Evolutionary conservation across 2,113 vertebrate genomes (phyloP).

Genomic region (Scartelaos histophorus): DNA sequence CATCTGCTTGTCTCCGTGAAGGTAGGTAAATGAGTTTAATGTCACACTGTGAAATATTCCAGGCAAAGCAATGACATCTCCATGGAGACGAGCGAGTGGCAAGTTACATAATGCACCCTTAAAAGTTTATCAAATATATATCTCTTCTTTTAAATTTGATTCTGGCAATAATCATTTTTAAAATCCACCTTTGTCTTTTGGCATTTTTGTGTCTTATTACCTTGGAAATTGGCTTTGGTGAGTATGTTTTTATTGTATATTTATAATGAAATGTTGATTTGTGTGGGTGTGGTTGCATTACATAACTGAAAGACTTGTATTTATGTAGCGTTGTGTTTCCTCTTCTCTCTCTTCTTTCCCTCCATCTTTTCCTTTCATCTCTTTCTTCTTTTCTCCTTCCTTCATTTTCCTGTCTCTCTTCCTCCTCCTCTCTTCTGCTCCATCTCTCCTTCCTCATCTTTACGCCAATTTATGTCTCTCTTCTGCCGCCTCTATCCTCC

Average conservation of each 20-base stretch:
- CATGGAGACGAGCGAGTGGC: no score
- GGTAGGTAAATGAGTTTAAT: no score
- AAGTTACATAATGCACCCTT: neutral
- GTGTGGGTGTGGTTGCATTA: neutral
- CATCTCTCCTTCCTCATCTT: constrained; percentile 4
- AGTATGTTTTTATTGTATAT: neutral
- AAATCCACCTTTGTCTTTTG: neutral
- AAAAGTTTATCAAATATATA: neutral
- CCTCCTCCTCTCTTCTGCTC: neutral
- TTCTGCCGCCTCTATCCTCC: constrained; percentile 19
- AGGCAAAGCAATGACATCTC: no score
- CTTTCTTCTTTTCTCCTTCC: neutral
- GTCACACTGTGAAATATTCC: no score
- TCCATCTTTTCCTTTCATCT: neutral
- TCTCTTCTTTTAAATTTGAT: neutral
- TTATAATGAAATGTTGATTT: neutral
- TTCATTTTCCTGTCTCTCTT: neutral
- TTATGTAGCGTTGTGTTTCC: neutral
- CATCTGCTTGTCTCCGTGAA: no score
- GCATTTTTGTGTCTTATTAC: neutral
- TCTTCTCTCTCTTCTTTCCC: neutral
- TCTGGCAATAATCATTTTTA: neutral
- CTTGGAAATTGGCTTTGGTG: neutral
- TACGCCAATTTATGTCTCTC: constrained; percentile 13
- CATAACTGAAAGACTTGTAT: neutral